Evolutionary conservation across 1,140 invertebrate genomes (phyloP).

Genomic region (Drosophila rufa): DNA sequence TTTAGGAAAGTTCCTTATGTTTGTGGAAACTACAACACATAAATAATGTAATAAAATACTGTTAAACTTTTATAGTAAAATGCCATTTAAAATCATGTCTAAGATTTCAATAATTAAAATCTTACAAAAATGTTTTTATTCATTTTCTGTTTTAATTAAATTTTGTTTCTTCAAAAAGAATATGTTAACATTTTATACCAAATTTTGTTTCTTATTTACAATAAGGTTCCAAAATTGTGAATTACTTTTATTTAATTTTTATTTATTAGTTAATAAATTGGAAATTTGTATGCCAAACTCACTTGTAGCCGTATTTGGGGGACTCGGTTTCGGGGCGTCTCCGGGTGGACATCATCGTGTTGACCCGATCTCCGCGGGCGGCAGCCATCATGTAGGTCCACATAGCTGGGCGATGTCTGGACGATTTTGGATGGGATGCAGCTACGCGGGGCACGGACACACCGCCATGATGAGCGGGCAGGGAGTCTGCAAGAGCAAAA

Average conservation of each 20-base stretch:
- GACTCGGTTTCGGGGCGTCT: conserved; percentile 80
- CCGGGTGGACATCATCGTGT: conserved; percentile 78
- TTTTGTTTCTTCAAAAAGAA: neutral
- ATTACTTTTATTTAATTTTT: neutral
- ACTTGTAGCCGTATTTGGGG: conserved; percentile 84
- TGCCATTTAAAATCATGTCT: no score
- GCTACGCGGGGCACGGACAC: conserved; percentile 59
- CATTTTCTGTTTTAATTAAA: neutral
- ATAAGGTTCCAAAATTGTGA: neutral
- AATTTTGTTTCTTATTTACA: neutral
- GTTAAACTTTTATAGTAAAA: no score
- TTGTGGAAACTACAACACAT: neutral
- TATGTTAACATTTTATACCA: neutral
- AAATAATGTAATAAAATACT: neutral
- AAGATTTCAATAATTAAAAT: no score
- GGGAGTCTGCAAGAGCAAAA: conserved; percentile 15
- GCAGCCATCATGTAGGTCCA: conserved; percentile 88
- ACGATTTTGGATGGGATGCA: conserved; percentile 13
- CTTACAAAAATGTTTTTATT: neutral
- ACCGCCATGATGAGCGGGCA: conserved; percentile 3
- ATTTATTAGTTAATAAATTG: neutral
- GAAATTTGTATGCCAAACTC: conserved; percentile 29
- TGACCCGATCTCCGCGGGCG: conserved; percentile 86
- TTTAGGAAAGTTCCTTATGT: conserved; percentile 4
- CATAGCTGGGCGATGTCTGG: conserved; percentile 81